phyloP scores from a whole-genome alignment of 1,140 invertebrate genomes.

The Conus betulinus region DNA sequence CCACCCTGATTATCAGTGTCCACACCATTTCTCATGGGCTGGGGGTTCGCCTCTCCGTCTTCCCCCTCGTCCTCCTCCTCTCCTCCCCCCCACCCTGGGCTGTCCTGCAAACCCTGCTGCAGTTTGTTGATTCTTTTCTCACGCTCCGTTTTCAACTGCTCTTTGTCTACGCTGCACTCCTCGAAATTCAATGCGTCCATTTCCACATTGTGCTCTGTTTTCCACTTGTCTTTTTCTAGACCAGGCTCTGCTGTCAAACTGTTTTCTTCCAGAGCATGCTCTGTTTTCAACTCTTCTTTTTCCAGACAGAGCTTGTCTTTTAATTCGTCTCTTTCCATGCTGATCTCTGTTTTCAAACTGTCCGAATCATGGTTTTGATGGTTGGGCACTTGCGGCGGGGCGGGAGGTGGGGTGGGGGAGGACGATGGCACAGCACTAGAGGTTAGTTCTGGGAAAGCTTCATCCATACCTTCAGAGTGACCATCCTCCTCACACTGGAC shows the following conservation, averaged over 20 bases:
- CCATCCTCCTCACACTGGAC: conserved; percentile 18
- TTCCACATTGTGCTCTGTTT: no score
- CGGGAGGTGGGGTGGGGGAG: not conserved
- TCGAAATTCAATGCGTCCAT: not conserved
- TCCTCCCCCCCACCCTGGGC: not conserved
- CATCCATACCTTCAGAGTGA: not conserved
- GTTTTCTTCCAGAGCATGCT: no score
- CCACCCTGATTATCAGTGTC: no score
- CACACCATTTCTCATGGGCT: not conserved
- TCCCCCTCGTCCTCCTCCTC: not conserved
- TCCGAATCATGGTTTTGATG: no score
- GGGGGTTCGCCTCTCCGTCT: not conserved
- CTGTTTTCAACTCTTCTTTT: no score
- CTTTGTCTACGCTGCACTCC: not conserved
- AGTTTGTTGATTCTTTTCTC: not conserved
- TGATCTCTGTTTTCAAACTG: no score
- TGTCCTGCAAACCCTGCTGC: not conserved
- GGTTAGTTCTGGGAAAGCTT: not conserved
- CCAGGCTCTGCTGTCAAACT: no score
- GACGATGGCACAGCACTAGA: not conserved
- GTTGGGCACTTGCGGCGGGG: not conserved
- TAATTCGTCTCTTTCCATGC: no score
- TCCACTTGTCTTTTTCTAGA: no score
- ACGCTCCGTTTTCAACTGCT: not conserved
- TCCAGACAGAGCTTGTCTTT: no score